These are phyloP conservation scores for Mus musculus DNA, from an alignment of 2,113 vertebrate species.

Conservation along the genomic window GRCm39 chr10:13118001-13118500, in stretches of 20 bases:
- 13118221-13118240: neutral
- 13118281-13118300: neutral
- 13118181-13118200: neutral
- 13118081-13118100: neutral
- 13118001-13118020: neutral
- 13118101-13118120: neutral
- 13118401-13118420: neutral
- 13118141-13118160: constrained; percentile 34
- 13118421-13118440: neutral
- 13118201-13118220: neutral
- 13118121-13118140: neutral
- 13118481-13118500: neutral
- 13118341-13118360: constrained; percentile 8
- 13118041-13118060: too few relatives aligned
- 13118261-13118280: constrained; percentile 18
- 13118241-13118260: neutral
- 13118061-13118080: neutral
- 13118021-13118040: neutral
- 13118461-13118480: neutral
- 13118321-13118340: neutral
- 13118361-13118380: neutral
- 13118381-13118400: constrained; percentile 4
- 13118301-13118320: neutral
- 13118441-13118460: neutral
- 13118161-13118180: neutral